These are phyloP conservation scores for Caenorhabditis becei DNA, from an alignment of 2,888 invertebrate species.

Conservation along the genomic window DNA sequence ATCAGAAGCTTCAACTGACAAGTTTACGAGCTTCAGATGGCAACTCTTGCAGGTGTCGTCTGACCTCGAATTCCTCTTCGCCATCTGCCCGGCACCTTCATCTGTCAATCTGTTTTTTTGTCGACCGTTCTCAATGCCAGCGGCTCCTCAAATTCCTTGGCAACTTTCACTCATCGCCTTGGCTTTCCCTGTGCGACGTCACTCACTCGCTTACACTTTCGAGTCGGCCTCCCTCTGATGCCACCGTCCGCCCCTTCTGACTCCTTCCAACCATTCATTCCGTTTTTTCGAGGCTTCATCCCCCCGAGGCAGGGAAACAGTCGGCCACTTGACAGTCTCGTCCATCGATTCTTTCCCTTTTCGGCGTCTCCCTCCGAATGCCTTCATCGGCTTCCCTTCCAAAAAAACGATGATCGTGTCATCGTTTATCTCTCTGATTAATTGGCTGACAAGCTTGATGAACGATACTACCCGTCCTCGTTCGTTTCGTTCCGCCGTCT, in stretches of 20 bases:
- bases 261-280: conserved; percentile 12
- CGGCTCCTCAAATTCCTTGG: conserved; percentile 26
- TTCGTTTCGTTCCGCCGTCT: not conserved
- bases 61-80: too few relatives aligned
- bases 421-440: conserved; percentile 54
- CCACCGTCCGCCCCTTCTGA: conserved; percentile 1
- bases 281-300: conserved; percentile 13
- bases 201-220: conserved; percentile 16
- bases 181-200: conserved; percentile 1
- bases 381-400: not conserved
- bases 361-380: conserved; percentile 7
- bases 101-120: conserved; percentile 2
- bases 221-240: not conserved
- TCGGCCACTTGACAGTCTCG: conserved; percentile 14
- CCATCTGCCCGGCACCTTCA: conserved; percentile 1
- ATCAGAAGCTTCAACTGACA: not conserved
- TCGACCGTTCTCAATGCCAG: conserved; percentile 11
- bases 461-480: conserved; percentile 2
- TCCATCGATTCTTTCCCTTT: conserved; percentile 5
- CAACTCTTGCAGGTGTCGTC: conserved; percentile 16
- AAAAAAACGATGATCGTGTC: conserved; percentile 46
- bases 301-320: not conserved
- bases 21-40: not conserved
- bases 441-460: conserved; percentile 34
- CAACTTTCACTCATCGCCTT: conserved; percentile 29